Evolutionary conservation across 2,797 vertebrate species (phyloP).

Genomic region (Mormyrops attenuatus): DNA sequence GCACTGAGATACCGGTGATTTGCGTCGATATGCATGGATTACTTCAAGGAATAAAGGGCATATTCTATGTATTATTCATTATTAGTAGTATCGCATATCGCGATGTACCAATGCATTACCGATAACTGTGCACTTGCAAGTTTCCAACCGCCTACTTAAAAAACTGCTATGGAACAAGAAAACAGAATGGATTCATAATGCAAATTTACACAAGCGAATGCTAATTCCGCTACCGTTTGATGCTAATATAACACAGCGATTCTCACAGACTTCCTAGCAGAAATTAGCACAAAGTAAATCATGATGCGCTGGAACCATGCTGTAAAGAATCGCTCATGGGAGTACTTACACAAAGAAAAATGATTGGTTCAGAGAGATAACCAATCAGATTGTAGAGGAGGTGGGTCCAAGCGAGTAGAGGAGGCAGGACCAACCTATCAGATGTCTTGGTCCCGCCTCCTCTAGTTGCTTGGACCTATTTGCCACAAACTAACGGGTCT

Average conservation of each 20-base stretch:
- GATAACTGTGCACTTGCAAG: not conserved
- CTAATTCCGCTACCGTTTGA: not conserved
- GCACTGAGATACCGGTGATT: not conserved
- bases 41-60: not conserved
- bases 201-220: not conserved
- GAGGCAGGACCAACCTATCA: not conserved
- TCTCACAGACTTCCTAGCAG: not conserved
- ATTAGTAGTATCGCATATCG: not conserved
- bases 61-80: not conserved
- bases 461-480: not conserved
- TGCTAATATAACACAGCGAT: not conserved
- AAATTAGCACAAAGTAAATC: not conserved
- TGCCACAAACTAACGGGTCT: not conserved
- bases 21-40: not conserved
- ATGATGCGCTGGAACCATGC: not conserved
- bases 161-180: not conserved
- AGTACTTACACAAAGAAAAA: not conserved
- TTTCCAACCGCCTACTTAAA: not conserved
- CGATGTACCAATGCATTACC: not conserved
- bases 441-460: not conserved
- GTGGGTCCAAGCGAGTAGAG: not conserved
- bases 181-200: not conserved
- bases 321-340: not conserved
- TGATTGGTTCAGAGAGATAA: not conserved
- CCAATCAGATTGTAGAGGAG: not conserved